Evolutionary conservation across 2,113 vertebrate genomes (phyloP).

Genomic region (Stictonetta naevosa): DNA sequence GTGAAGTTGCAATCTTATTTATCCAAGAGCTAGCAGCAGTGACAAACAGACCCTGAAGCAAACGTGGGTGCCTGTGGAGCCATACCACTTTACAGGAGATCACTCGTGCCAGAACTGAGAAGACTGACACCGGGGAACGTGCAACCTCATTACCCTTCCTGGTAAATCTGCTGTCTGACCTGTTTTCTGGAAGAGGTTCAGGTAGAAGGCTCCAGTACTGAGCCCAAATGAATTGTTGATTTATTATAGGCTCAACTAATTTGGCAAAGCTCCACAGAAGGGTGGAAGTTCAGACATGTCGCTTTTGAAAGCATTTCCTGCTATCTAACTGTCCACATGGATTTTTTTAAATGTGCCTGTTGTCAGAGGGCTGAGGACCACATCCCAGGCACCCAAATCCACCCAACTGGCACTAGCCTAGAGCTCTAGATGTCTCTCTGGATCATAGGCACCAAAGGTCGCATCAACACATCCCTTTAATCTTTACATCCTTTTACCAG

Average conservation of each 20-base stretch:
- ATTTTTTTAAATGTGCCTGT: neutral
- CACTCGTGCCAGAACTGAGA: neutral
- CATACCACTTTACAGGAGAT: neutral
- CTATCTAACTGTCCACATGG: neutral
- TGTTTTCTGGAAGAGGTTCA: neutral
- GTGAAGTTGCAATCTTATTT: neutral
- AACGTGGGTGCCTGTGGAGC: neutral
- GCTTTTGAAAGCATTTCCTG: neutral
- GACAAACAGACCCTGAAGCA: neutral
- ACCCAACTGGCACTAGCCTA: fast-evolving
- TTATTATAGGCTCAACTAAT: neutral
- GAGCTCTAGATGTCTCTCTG: neutral
- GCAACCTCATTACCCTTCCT: neutral
- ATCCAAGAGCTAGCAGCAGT: neutral
- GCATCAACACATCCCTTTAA: neutral
- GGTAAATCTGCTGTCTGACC: neutral
- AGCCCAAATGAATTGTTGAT: neutral
- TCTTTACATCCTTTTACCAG: neutral
- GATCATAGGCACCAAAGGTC: neutral
- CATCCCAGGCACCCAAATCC: neutral
- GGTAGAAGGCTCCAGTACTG: neutral
- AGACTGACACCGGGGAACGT: neutral
- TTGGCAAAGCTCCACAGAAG: neutral
- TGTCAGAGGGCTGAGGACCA: neutral
- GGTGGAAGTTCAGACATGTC: neutral